phyloP scores from a whole-genome alignment of 2,888 invertebrate genomes.

The Mimachlamys varia region DNA sequence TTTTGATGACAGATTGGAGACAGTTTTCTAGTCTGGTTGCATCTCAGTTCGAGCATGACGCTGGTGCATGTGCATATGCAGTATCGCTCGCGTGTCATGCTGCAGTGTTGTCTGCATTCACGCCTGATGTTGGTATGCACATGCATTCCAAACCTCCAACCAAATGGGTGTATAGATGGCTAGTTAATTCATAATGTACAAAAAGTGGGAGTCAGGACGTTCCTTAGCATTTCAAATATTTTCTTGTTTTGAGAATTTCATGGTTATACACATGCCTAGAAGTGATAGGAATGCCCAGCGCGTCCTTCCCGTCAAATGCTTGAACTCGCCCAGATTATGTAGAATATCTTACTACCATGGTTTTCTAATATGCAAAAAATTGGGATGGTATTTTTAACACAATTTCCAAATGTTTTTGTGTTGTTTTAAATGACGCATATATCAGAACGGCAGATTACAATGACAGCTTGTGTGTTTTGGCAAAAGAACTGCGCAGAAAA shows the following conservation, averaged over 20 bases:
- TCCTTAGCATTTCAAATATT: neutral
- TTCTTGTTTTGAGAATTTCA: neutral
- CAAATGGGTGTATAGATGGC: neutral
- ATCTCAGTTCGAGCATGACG: neutral
- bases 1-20: neutral
- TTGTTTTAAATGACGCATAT: neutral
- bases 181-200: neutral
- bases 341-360: neutral
- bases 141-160: neutral
- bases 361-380: neutral
- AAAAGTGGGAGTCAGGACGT: neutral
- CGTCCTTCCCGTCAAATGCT: neutral
- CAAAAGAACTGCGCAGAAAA: neutral
- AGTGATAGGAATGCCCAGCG: neutral
- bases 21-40: conserved; percentile 27
- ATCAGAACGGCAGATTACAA: neutral
- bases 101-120: neutral
- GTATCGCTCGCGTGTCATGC: neutral
- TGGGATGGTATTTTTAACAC: neutral
- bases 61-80: neutral
- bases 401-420: conserved; percentile 6
- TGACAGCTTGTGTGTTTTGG: conserved; percentile 8
- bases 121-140: neutral
- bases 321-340: neutral
- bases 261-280: neutral